These are phyloP conservation scores for Melanotaenia pygmaea DNA, from an alignment of 2,797 vertebrate genomes.

Conservation along the genomic window DNA sequence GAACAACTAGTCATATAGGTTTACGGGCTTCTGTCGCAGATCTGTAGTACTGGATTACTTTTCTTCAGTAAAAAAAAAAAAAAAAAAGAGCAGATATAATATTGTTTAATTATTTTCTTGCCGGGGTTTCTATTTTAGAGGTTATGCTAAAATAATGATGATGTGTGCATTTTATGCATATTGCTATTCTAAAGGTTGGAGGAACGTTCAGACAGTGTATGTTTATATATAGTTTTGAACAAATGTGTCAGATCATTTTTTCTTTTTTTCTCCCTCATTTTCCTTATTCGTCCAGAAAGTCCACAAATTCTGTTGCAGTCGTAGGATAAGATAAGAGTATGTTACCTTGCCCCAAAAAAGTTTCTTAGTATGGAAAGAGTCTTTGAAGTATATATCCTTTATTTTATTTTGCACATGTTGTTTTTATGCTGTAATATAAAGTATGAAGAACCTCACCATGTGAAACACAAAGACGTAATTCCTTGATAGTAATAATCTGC, in stretches of 20 bases:
- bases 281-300: neutral
- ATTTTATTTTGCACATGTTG: slow-evolving; percentile 26
- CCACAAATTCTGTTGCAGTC: neutral
- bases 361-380: slow-evolving; percentile 4
- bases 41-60: neutral
- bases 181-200: neutral
- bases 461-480: slow-evolving; percentile 1
- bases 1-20: too few relatives aligned
- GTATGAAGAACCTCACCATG: slow-evolving; percentile 23
- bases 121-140: neutral
- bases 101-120: neutral
- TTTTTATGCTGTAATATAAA: slow-evolving; percentile 26
- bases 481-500: neutral
- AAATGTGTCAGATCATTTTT: neutral
- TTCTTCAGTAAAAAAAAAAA: neutral
- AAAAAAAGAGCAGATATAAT: neutral
- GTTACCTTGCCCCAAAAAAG: neutral
- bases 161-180: neutral
- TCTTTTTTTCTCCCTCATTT: too few relatives aligned
- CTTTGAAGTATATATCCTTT: neutral
- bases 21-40: too few relatives aligned
- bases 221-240: neutral
- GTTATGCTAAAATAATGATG: neutral
- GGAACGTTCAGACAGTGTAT: neutral
- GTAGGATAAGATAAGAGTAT: neutral